These are phyloP conservation scores for Phylloscopus collybita DNA, from an alignment of 2,797 vertebrate species.

Conservation along the genomic window DNA sequence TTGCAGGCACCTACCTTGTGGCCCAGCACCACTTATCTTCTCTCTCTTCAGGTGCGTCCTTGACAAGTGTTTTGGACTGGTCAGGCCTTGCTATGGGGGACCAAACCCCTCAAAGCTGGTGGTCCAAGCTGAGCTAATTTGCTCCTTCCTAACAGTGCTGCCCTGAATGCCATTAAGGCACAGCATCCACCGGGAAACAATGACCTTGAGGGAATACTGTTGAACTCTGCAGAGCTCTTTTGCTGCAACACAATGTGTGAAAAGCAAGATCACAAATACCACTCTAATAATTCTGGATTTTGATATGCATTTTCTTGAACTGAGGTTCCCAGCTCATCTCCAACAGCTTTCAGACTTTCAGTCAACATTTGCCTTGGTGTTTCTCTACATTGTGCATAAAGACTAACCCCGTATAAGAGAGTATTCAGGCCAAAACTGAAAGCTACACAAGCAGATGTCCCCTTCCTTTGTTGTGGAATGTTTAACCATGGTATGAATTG, in stretches of 20 bases:
- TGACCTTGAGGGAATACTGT: not conserved
- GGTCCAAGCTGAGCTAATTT: not conserved
- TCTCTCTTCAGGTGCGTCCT: not conserved
- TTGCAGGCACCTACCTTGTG: not conserved
- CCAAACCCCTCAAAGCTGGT: not conserved
- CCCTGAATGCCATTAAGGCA: not conserved
- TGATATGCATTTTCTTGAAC: not conserved
- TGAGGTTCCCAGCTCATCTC: not conserved
- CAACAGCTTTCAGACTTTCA: not conserved
- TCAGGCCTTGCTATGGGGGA: not conserved
- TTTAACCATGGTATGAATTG: not conserved
- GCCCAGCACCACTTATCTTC: not conserved
- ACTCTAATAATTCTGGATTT: not conserved
- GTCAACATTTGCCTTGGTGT: not conserved
- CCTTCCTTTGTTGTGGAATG: not conserved
- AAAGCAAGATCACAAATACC: not conserved
- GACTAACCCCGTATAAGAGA: not conserved
- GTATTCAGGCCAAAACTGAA: not conserved
- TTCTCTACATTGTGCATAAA: not conserved
- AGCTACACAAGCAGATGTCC: not conserved
- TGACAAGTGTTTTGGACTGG: not conserved
- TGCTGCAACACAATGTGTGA: not conserved
- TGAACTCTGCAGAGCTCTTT: not conserved
- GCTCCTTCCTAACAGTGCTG: not conserved
- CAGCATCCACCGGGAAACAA: not conserved